Conservation (phyloP, 2,113 vertebrate genomes). For the Tenebrosternarchus preto region DNA sequence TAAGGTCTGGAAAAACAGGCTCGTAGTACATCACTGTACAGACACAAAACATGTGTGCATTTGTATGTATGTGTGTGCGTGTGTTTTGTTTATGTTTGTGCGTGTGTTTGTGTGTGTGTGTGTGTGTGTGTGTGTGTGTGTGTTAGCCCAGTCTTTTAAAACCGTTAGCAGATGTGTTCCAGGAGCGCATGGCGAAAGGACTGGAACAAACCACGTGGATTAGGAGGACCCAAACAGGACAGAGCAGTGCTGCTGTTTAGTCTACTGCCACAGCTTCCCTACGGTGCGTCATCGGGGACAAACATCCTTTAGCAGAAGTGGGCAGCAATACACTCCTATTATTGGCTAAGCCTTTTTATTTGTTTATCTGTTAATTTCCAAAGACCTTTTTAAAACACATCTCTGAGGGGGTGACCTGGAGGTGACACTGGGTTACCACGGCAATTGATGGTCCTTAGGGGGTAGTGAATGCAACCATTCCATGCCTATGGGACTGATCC, state of each 20-base stretch:
- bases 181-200: constrained; percentile 66
- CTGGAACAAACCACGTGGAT: constrained; percentile 74
- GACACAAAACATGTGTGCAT: neutral
- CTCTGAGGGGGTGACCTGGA: constrained; percentile 73
- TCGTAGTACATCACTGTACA: neutral
- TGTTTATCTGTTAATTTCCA: constrained; percentile 35
- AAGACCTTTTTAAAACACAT: constrained; percentile 34
- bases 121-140: neutral
- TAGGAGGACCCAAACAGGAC: constrained; percentile 63
- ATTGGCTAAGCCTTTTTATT: constrained; percentile 57
- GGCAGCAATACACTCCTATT: constrained; percentile 19
- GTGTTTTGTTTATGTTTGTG: neutral
- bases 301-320: constrained; percentile 72
- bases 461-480: constrained; percentile 55
- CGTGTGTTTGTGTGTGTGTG: neutral
- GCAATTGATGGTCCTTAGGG: constrained; percentile 74
- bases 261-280: constrained; percentile 61
- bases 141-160: constrained; percentile 57
- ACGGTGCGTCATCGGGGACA: constrained; percentile 70
- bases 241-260: constrained; percentile 65
- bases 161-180: constrained; percentile 87
- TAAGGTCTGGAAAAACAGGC: neutral
- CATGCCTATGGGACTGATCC: constrained; percentile 43
- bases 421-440: constrained; percentile 76
- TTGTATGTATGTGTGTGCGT: constrained; percentile 1